Percentiles rank a stretch among this genome's conserved stretches.
These are phyloP conservation scores for Chondrilla cf. caribensis DNA, from an alignment of 37 sponge, comb jelly and placozoan genomes.

Conservation along the genomic window DNA sequence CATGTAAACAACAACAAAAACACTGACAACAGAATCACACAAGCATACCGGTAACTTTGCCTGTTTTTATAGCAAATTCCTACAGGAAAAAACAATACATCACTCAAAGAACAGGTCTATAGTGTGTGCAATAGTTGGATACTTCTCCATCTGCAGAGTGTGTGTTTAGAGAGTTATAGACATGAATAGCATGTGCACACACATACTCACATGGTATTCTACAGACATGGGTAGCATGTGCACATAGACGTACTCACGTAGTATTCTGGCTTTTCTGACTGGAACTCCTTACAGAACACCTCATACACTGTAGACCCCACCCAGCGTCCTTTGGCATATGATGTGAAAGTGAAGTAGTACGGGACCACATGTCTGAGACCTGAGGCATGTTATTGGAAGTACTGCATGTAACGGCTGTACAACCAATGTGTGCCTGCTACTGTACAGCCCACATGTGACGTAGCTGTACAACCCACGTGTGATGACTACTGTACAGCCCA, in stretches of 20 bases:
- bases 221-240: no score
- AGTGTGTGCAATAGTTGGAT: no score
- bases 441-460: no score
- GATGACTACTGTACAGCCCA: no score
- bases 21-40: no score
- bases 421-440: no score
- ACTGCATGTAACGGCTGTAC: no score
- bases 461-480: no score
- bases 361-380: constrained; percentile 79
- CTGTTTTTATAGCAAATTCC: constrained; percentile 69
- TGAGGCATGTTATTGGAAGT: constrained; percentile 27
- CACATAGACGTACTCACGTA: constrained; percentile 58
- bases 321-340: constrained; percentile 87
- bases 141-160: no score
- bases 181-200: not conserved
- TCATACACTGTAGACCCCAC: constrained; percentile 72
- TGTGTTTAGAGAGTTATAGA: no score
- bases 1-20: no score
- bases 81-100: constrained; percentile 8
- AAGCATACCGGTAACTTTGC: constrained; percentile 64
- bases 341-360: constrained; percentile 79
- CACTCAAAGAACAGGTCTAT: not conserved
- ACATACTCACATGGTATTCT: not conserved
- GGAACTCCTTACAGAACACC: constrained; percentile 83
- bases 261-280: constrained; percentile 75